Conservation (phyloP, 1,140 invertebrate species). For the Rhopalosiphum padi region DNA sequence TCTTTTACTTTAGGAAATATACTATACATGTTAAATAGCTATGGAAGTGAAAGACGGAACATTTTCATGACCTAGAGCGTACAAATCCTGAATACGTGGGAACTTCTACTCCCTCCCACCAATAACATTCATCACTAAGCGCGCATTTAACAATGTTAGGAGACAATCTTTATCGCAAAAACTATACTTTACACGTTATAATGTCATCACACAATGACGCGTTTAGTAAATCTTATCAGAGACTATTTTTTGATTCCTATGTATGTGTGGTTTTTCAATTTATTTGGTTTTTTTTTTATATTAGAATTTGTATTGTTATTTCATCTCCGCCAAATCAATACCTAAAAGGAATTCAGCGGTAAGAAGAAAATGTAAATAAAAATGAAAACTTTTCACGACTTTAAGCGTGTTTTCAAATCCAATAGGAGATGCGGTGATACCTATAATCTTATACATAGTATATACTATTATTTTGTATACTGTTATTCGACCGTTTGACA, state of each 20-base stretch:
- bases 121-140: not conserved
- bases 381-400: not conserved
- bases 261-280: not conserved
- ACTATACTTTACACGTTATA: not conserved
- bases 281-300: not conserved
- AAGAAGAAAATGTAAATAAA: not conserved
- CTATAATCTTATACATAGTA: not conserved
- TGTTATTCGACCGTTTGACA: not conserved
- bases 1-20: not conserved
- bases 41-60: not conserved
- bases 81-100: not conserved
- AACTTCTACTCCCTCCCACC: not conserved
- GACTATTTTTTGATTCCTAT: not conserved
- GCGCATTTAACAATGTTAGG: not conserved
- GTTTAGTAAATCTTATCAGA: not conserved
- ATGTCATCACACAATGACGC: not conserved
- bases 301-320: not conserved
- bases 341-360: not conserved
- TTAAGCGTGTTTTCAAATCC: not conserved
- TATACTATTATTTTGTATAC: not conserved
- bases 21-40: not conserved
- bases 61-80: not conserved
- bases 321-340: not conserved
- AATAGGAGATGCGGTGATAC: not conserved
- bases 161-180: not conserved